Percentiles rank a stretch among this genome's conserved stretches.
Conservation (phyloP, 2,888 invertebrate genomes). For the Patella depressa region DNA sequence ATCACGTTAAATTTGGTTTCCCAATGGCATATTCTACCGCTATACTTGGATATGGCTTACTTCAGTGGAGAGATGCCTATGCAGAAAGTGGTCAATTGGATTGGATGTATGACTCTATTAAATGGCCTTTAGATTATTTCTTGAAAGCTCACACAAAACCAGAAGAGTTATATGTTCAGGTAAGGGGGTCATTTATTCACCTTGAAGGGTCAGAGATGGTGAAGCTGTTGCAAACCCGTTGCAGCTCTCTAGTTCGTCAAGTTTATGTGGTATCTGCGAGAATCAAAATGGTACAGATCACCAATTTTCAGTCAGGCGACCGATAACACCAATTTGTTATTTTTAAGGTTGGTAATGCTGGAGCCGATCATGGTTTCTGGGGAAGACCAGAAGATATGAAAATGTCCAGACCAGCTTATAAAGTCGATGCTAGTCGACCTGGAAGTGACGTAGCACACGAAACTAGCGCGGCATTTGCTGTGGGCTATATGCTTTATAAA, state of each 20-base stretch:
- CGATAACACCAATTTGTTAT: not conserved
- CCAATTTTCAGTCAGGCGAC: too few relatives aligned
- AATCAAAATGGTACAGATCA: too few relatives aligned
- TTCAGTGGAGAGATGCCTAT: constrained; percentile 55
- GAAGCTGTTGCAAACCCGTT: too few relatives aligned
- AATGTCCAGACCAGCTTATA: constrained; percentile 75
- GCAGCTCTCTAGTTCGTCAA: too few relatives aligned
- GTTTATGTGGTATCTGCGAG: too few relatives aligned
- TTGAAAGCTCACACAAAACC: constrained; percentile 73
- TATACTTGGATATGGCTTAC: constrained; percentile 53
- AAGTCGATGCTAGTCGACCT: constrained; percentile 75
- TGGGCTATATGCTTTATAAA: constrained; percentile 74
- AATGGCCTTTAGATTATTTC: constrained; percentile 78
- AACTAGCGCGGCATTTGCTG: constrained; percentile 76
- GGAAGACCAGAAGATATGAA: constrained; percentile 77
- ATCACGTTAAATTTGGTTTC: constrained; percentile 61
- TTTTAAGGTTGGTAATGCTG: constrained; percentile 69
- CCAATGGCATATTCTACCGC: constrained; percentile 60
- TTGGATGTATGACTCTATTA: constrained; percentile 66
- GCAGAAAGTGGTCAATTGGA: constrained; percentile 48
- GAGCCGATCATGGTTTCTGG: constrained; percentile 76
- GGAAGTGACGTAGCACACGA: constrained; percentile 77
- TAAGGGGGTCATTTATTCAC: constrained; percentile 55
- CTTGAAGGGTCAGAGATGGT: too few relatives aligned
- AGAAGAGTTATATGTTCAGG: constrained; percentile 70